Conservation (phyloP, 2,888 invertebrate genomes). For the Clivina fossor region DNA sequence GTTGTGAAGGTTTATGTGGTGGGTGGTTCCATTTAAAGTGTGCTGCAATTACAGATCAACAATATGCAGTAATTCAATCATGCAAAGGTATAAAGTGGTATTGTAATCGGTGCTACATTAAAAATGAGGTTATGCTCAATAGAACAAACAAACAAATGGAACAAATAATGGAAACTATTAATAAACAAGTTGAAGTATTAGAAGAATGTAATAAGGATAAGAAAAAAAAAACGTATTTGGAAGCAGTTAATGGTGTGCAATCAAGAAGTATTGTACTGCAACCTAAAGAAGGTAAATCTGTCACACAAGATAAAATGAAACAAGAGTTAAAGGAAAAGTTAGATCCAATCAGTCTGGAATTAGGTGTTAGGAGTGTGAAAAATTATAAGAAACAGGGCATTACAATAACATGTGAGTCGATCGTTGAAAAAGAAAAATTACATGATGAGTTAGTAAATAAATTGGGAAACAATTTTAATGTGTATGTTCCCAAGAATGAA, state of each 20-base stretch:
- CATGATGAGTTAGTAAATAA: background rate
- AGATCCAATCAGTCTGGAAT: background rate
- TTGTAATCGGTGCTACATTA: too few relatives aligned
- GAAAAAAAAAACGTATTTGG: background rate
- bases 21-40: too few relatives aligned
- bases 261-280: conserved; percentile 1
- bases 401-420: background rate
- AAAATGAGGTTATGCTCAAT: too few relatives aligned
- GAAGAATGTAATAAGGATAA: too few relatives aligned
- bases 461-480: background rate
- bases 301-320: background rate
- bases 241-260: background rate
- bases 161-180: too few relatives aligned
- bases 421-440: background rate
- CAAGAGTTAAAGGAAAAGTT: background rate
- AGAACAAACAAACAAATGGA: too few relatives aligned
- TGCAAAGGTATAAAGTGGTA: too few relatives aligned
- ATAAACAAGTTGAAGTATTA: too few relatives aligned
- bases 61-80: too few relatives aligned
- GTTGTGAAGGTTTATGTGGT: too few relatives aligned
- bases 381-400: background rate
- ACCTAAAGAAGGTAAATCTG: conserved; percentile 1
- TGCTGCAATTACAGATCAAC: too few relatives aligned
- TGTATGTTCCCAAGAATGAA: background rate
- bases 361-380: background rate